These are phyloP conservation scores for Tachina lurida DNA, from an alignment of 2,888 invertebrate genomes.

Conservation along the genomic window DNA sequence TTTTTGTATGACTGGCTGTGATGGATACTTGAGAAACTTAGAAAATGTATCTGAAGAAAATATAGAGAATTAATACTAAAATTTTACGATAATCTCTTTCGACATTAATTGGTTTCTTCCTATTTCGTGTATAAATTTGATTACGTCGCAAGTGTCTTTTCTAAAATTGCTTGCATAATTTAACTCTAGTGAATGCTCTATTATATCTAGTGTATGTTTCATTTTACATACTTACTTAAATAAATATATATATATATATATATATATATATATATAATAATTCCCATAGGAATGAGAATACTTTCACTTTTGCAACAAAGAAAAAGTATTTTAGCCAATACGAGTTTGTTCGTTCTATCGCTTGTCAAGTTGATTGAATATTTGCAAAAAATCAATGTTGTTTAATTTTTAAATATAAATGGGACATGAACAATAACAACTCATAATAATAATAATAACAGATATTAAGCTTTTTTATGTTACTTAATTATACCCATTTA, in stretches of 20 bases:
- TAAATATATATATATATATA: neutral
- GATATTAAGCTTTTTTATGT: neutral
- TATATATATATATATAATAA: neutral
- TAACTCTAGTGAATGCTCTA: too few species aligned
- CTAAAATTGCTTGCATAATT: too few species aligned
- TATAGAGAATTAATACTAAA: too few species aligned
- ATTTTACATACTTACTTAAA: neutral
- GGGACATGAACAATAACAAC: neutral
- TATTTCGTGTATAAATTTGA: too few species aligned
- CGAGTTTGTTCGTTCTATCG: too few species aligned
- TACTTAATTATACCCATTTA: conserved; percentile 3
- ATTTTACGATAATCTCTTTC: too few species aligned
- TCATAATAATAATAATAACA: neutral
- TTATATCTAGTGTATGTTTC: neutral
- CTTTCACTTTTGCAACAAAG: neutral
- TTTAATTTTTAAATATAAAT: neutral
- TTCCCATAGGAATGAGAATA: neutral
- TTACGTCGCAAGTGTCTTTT: too few species aligned
- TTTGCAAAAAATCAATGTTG: neutral
- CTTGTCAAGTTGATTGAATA: conserved; percentile 26
- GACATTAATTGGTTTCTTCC: too few species aligned
- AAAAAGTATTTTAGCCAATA: neutral
- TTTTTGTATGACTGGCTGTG: too few species aligned
- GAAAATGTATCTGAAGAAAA: too few species aligned
- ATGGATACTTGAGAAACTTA: too few species aligned